Base-by-base conservation (phyloP, 2,113 vertebrate genomes). In the Etia nguti region DNA sequence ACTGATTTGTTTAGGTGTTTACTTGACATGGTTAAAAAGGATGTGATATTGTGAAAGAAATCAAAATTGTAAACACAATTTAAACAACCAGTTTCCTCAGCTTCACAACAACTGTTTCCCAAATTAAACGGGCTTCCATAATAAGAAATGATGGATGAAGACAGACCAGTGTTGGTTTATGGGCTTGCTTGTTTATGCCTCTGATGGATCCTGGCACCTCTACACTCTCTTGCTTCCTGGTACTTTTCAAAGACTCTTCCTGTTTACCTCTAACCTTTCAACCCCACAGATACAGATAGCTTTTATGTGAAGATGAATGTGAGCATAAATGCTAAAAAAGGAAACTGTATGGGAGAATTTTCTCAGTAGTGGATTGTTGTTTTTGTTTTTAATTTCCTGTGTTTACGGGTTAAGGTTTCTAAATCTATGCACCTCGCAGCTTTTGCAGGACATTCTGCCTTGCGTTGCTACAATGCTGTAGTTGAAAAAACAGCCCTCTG, bases 221-320 rank as follows among this genome's bases (percentile, higher is more conserved):
- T 83, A 57, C 50, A 7, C 84, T 62, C 20, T 52, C 70, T 13
- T 81, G 85, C 79, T 89, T 93, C 91, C 90, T 90, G 70, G 8
- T 82, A 81, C 59, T 79, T 81, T 87, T 85, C 31, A 75, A 80
- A 18, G 3, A 50, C 46, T 48, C 88, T 92, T 93, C 88, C 92
- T 93, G 90, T 92, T 92, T 91, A 89, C 86, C 83, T 84, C 56
- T 81, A 75, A 88, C 54, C 48, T 22, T 48, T 65, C n/a, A 75
- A n/a, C 70, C 15, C 48, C 34, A 10, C 18, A 43, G 43, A 77
- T 11, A 83, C 36, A 50, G 24, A 87, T 11, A 60, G 48, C 46
- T 59, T 89, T 82, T 36, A 82, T 31, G 16, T 29, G 13, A 86
- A 57, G 82, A 65, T 55, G 11, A 79, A 54, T 86, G n/a, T 38